phyloP scores from a whole-genome alignment of 2,797 vertebrate genomes.

The Dicrostonyx torquatus region DNA sequence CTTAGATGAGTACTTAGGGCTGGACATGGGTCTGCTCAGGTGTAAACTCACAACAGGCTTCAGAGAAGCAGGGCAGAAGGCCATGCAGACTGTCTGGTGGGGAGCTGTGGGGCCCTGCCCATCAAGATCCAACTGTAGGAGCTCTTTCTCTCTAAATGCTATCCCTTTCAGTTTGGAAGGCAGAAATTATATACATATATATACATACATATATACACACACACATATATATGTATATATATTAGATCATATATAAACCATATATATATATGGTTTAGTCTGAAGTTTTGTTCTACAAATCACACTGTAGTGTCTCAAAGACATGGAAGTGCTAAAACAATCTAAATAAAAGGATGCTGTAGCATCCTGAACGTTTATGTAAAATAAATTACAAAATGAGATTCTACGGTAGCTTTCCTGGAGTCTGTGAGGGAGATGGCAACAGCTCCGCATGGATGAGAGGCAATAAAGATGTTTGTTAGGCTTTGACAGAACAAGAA shows the following conservation, averaged over 20 bases:
- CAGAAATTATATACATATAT: no score
- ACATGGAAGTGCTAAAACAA: background rate
- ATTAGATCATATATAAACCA: no score
- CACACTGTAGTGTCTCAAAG: background rate
- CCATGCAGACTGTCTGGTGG: rapidly evolving
- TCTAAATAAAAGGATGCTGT: background rate
- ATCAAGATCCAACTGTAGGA: background rate
- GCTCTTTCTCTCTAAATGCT: background rate
- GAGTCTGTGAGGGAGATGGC: background rate
- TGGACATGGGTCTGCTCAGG: background rate
- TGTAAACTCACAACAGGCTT: background rate
- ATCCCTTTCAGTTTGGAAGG: background rate
- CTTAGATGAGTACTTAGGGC: background rate
- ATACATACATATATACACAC: no score
- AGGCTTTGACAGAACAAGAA: background rate
- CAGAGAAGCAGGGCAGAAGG: background rate
- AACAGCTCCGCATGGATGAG: background rate
- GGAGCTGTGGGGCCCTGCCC: background rate
- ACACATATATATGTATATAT: no score
- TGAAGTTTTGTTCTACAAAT: background rate
- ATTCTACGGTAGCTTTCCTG: background rate
- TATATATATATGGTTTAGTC: background rate
- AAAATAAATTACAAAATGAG: background rate
- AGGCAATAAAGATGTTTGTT: background rate
- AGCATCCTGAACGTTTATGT: background rate